These are phyloP conservation scores for Drosophila sordidula DNA, from an alignment of 2,888 invertebrate genomes.

Conservation along the genomic window DNA sequence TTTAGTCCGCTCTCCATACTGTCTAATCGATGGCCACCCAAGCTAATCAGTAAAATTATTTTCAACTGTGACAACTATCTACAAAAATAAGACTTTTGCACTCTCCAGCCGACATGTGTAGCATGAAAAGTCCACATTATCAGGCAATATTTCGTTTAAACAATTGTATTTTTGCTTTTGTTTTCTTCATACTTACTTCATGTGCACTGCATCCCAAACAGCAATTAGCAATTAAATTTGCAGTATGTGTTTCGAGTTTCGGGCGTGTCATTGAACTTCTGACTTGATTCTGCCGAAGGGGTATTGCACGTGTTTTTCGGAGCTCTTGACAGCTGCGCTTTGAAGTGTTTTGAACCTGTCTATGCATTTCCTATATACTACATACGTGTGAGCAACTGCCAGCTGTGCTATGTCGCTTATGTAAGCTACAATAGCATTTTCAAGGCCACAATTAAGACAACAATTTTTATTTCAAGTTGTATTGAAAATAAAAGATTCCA, in stretches of 20 bases:
- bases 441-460: background rate
- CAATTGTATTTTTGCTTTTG: background rate
- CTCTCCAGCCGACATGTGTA: constrained; percentile 8
- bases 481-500: background rate
- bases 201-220: constrained; percentile 30
- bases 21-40: background rate
- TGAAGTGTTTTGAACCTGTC: constrained; percentile 12
- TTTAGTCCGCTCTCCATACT: background rate
- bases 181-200: constrained; percentile 14
- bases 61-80: constrained; percentile 15
- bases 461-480: no score
- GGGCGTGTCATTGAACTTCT: constrained; percentile 43
- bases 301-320: constrained; percentile 4
- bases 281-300: constrained; percentile 9
- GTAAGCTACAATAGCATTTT: background rate
- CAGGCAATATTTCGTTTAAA: constrained; percentile 30
- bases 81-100: background rate
- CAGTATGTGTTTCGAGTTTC: constrained; percentile 25
- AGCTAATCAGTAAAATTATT: constrained; percentile 23
- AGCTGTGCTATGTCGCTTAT: background rate
- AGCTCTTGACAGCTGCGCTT: constrained; percentile 6
- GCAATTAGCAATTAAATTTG: constrained; percentile 29
- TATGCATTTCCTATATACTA: constrained; percentile 11
- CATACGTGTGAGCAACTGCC: background rate
- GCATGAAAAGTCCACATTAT: constrained; percentile 28